Base-by-base conservation (phyloP, 53 echinoderm and acorn worm genomes). In the Echinarachnius parma region DNA sequence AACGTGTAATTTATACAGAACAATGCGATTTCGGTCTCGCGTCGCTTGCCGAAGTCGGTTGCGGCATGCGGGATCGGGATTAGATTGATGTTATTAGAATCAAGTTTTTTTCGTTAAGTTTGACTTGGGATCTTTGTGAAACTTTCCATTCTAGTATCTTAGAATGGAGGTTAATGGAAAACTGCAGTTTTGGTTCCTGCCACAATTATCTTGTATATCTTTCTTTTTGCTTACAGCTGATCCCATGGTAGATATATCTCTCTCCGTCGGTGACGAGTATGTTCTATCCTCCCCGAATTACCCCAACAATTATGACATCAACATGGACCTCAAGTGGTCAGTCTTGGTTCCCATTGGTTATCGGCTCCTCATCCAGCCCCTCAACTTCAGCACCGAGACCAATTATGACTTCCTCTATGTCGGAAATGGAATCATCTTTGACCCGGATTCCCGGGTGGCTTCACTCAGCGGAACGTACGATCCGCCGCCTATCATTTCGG, bases 271-370 rank as follows among this genome's bases (percentile, higher is more conserved):
- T 16, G 27, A 18, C 27, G 28, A 37, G 7, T 55, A 35, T 24
- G 20, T 24, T 19, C 74, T 68, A 14, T 32, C 50, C 5, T 68
- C 74, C 5, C 74, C 74, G 0, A 55, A 55, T 23, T 72, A 16
- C 36, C 57, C 74, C 0, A 28, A 26, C 34, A 57, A 56, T 44
- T 72, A 72, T 29, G 42, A 35, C 36, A 28, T 15, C 14, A 42
- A 53, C 44, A 56, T 72, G 4, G 35, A 42, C 24, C 56, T 72
- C 5, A 15, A 23, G 16, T 72, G 74, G 74, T 33, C 74, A 34
- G 58, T 72, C 5, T 42, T 56, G 34, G 74, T 57, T 0, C 58
- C 74, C 16, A 9, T 45, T 3, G 4, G 13, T 28, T 44, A 72
- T 29, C 55, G 74, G 8, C 23, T 72, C 56, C 1, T 72, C 3